Evolutionary conservation across 2,113 vertebrate species (phyloP).

Genomic region (Monopterus albus): DNA sequence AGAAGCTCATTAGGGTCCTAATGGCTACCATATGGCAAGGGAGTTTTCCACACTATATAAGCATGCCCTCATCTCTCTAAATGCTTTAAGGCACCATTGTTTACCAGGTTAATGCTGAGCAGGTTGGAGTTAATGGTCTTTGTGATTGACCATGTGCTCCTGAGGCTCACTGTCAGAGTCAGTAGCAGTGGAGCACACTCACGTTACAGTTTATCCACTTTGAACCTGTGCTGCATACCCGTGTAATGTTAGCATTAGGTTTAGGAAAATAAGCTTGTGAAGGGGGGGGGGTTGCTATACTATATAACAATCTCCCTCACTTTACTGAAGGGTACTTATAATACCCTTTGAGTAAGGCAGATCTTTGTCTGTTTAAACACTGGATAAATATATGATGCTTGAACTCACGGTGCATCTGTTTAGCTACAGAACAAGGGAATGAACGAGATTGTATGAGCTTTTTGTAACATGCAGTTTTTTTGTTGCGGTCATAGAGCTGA

Average conservation of each 20-base stretch:
- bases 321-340: background rate
- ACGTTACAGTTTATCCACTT: slow-evolving; percentile 8
- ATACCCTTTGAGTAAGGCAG: background rate
- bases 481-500: background rate
- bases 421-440: slow-evolving; percentile 10
- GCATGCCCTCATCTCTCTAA: slow-evolving; percentile 33
- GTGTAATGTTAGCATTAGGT: background rate
- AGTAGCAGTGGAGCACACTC: slow-evolving; percentile 20
- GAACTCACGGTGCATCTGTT: slow-evolving; percentile 1
- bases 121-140: slow-evolving; percentile 49
- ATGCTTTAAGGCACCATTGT: slow-evolving; percentile 43
- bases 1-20: slow-evolving; percentile 59
- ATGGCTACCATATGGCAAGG: slow-evolving; percentile 62
- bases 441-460: slow-evolving; percentile 3
- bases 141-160: slow-evolving; percentile 53
- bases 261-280: slow-evolving; percentile 1
- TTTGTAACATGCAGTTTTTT: background rate
- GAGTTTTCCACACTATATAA: slow-evolving; percentile 56
- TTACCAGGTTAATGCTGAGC: slow-evolving; percentile 56
- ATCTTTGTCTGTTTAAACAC: slow-evolving; percentile 1
- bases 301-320: background rate
- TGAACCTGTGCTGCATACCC: slow-evolving; percentile 8
- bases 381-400: slow-evolving; percentile 20
- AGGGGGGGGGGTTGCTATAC: background rate
- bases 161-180: slow-evolving; percentile 30